Evolutionary conservation across 2,888 invertebrate species (phyloP).

Genomic region (Melipona beecheii): DNA sequence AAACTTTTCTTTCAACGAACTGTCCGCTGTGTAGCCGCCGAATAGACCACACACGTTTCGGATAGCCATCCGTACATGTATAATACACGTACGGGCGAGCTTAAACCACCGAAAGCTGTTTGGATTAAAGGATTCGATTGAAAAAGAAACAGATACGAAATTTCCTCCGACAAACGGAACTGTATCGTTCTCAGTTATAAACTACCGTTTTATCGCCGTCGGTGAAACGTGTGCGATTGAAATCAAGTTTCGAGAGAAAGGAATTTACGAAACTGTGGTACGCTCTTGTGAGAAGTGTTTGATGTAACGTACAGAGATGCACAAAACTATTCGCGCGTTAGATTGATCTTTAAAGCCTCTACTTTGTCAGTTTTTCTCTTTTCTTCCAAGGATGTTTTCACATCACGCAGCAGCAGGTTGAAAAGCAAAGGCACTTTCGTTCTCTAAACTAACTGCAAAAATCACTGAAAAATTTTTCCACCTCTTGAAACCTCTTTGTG

Average conservation of each 20-base stretch:
- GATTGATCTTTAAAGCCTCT: too few species aligned
- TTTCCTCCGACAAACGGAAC: background rate
- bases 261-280: background rate
- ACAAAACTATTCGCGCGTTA: too few species aligned
- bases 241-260: background rate
- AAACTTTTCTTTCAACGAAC: conserved; percentile 71
- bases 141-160: background rate
- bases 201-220: background rate
- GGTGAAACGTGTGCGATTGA: background rate
- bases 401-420: too few species aligned
- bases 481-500: too few species aligned
- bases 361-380: too few species aligned
- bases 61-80: conserved; percentile 47
- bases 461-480: too few species aligned
- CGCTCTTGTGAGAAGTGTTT: background rate
- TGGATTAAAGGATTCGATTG: conserved; percentile 31
- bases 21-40: conserved; percentile 43
- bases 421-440: too few species aligned
- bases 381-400: too few species aligned
- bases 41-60: conserved; percentile 31
- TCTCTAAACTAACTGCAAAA: too few species aligned
- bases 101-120: conserved; percentile 33
- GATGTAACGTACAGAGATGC: too few species aligned
- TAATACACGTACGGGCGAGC: conserved; percentile 16
- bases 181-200: background rate